These are phyloP conservation scores for Scalopus aquaticus DNA, from an alignment of 2,113 vertebrate species.

Conservation along the genomic window DNA sequence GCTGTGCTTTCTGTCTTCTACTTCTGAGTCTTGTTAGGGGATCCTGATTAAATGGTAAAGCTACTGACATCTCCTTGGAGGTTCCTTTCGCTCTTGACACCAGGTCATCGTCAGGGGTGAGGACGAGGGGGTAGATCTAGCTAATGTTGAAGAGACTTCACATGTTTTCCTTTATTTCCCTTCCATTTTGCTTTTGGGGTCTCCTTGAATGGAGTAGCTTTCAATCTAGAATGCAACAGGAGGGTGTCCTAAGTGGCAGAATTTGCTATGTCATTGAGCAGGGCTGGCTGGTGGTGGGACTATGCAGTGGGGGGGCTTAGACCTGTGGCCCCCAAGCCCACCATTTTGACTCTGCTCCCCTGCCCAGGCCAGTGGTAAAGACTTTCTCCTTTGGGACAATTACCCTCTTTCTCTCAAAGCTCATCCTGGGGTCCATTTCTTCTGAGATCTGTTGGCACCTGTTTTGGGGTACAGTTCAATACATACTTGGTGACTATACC, in stretches of 20 bases:
- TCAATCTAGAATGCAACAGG: neutral
- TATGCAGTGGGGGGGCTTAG: neutral
- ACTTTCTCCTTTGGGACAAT: neutral
- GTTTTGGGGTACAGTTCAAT: neutral
- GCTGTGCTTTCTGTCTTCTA: neutral
- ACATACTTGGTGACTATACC: neutral
- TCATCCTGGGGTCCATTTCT: neutral
- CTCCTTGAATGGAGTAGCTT: neutral
- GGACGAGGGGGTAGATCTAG: neutral
- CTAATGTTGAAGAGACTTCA: neutral
- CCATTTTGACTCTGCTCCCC: neutral
- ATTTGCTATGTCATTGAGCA: rapidly evolving
- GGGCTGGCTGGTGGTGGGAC: neutral
- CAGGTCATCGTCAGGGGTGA: neutral
- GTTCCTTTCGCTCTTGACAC: neutral
- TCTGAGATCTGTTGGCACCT: neutral
- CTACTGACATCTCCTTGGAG: neutral
- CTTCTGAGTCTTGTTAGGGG: neutral
- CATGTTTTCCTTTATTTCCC: neutral
- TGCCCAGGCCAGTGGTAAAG: neutral
- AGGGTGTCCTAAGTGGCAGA: neutral
- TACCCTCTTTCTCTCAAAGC: neutral
- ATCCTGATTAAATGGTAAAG: neutral
- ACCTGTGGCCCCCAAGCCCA: rapidly evolving
- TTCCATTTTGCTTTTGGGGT: neutral